Percentiles rank a stretch among this genome's conserved stretches.
Conservation (phyloP, 2,113 vertebrate genomes). For the Stomatorhinus ivindoensis region DNA sequence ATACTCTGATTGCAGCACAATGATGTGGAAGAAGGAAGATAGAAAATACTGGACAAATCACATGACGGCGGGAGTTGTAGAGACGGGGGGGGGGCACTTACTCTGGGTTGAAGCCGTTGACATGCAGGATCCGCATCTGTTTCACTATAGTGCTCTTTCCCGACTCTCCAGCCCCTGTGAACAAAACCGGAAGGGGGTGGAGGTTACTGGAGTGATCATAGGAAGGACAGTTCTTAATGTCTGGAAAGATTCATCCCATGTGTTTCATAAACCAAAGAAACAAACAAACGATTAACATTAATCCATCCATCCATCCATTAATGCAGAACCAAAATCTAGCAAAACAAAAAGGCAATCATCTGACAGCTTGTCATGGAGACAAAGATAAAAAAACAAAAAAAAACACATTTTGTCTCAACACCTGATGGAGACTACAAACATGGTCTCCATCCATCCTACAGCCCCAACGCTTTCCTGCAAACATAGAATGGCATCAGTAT, state of each 20-base stretch:
- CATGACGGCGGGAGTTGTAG: background rate
- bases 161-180: constrained; percentile 93
- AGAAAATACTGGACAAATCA: background rate
- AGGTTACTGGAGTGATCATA: background rate
- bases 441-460: background rate
- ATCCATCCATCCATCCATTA: too few species aligned
- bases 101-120: constrained; percentile 99
- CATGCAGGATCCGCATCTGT: constrained; percentile 97
- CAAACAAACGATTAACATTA: too few species aligned
- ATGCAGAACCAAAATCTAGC: background rate
- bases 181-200: constrained; percentile 29
- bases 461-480: background rate
- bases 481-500: background rate
- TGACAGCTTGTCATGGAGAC: background rate
- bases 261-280: background rate
- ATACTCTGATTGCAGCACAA: background rate
- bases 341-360: background rate
- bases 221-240: background rate
- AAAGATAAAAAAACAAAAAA: background rate
- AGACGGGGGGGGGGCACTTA: constrained; percentile 62
- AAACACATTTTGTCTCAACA: background rate
- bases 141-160: constrained; percentile 99
- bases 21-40: background rate
- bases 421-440: background rate
- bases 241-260: background rate